These are phyloP conservation scores for Rhinella marina DNA, from an alignment of 2,797 vertebrate genomes.

Conservation along the genomic window DNA sequence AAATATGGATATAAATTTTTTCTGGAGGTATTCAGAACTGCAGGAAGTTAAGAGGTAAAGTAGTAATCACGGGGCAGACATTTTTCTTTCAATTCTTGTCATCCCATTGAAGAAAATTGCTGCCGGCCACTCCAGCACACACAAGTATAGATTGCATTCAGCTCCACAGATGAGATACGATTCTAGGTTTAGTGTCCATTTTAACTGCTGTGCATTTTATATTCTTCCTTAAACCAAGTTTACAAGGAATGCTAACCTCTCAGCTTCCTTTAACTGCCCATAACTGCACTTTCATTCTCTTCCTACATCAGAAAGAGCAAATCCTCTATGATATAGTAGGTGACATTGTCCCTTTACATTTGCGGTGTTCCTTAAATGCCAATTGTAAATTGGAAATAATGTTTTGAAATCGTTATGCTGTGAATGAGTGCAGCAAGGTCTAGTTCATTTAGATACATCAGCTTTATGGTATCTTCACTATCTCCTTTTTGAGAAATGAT, in stretches of 20 bases:
- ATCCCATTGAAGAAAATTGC: not conserved
- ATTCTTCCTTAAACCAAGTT: slow-evolving; percentile 9
- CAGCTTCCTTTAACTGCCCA: slow-evolving; percentile 2
- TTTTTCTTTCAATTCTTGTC: not conserved
- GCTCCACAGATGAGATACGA: not conserved
- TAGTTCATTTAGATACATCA: slow-evolving; percentile 49
- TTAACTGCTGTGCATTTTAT: not conserved
- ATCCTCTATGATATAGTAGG: not conserved
- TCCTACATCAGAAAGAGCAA: slow-evolving; percentile 4
- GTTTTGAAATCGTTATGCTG: slow-evolving; percentile 40
- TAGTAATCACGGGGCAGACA: not conserved
- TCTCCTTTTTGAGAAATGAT: slow-evolving; percentile 46
- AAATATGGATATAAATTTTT: not conserved
- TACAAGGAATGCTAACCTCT: not conserved
- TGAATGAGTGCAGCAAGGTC: slow-evolving; percentile 36
- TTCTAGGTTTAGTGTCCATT: not conserved
- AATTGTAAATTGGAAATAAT: slow-evolving; percentile 47
- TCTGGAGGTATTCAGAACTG: not conserved
- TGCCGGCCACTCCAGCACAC: not conserved
- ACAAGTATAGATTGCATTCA: not conserved
- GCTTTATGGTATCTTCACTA: slow-evolving; percentile 40
- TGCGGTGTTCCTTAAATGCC: slow-evolving; percentile 33
- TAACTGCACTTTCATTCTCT: slow-evolving; percentile 16
- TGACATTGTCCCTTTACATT: slow-evolving; percentile 12
- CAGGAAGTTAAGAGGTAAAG: not conserved